Evolutionary conservation across 2,113 vertebrate genomes (phyloP).

Genomic region (Lichenostomus cassidix): DNA sequence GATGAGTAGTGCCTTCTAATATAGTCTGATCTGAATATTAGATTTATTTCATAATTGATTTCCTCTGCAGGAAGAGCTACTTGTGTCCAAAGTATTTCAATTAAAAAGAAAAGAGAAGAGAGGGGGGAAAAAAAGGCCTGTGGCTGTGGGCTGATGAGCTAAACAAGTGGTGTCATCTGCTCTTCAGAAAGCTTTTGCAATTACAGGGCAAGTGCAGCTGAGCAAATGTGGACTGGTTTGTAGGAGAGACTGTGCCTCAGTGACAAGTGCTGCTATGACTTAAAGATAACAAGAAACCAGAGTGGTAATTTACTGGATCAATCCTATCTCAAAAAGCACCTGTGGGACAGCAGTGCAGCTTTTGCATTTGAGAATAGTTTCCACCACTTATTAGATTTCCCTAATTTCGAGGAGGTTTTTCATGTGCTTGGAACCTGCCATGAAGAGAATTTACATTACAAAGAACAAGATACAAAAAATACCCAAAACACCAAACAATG

Average conservation of each 20-base stretch:
- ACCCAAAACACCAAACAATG: background rate
- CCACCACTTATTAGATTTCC: background rate
- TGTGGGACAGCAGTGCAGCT: background rate
- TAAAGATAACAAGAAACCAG: background rate
- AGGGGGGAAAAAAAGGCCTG: fast-evolving
- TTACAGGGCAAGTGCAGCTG: background rate
- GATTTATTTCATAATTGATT: constrained; percentile 45
- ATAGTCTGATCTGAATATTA: constrained; percentile 31
- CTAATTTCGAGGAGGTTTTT: background rate
- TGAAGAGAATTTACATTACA: background rate
- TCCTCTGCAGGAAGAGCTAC: background rate
- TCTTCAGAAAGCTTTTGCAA: background rate
- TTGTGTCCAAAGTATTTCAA: background rate
- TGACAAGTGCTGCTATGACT: background rate
- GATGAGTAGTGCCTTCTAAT: constrained; percentile 27
- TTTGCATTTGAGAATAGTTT: background rate
- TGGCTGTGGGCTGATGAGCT: background rate
- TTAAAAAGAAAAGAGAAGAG: background rate
- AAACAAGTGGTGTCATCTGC: background rate
- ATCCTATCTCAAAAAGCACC: background rate
- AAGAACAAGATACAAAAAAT: background rate
- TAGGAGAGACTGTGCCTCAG: background rate
- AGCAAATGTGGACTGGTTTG: background rate
- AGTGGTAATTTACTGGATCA: fast-evolving
- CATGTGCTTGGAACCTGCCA: background rate